phyloP scores from a whole-genome alignment of 2,888 invertebrate species.

The Chalcis sispes region DNA sequence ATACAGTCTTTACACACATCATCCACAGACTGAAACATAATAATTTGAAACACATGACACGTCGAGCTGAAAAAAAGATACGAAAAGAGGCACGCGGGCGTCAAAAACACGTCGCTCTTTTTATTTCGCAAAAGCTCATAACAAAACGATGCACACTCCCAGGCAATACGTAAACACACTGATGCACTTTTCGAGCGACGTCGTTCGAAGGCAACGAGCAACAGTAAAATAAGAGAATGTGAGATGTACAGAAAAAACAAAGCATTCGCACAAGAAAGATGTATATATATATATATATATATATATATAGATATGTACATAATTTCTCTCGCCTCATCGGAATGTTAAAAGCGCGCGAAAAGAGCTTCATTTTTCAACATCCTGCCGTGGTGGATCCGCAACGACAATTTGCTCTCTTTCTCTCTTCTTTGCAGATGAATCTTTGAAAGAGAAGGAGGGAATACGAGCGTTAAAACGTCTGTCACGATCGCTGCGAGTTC shows the following conservation, averaged over 20 bases:
- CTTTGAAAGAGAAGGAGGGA: background rate
- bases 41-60: no score
- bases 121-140: constrained; percentile 2
- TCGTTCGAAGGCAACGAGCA: no score
- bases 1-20: no score
- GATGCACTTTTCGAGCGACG: background rate
- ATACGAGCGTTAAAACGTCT: no score
- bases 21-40: no score
- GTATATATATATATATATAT: no score
- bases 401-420: no score
- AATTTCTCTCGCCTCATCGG: constrained; percentile 19
- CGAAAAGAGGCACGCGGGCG: background rate
- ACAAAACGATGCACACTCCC: background rate
- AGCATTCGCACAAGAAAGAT: background rate
- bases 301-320: no score
- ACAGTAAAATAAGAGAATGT: no score
- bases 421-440: background rate
- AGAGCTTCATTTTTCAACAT: constrained; percentile 42
- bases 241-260: no score
- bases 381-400: background rate
- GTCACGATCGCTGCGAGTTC: no score
- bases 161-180: background rate
- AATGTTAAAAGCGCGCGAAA: constrained; percentile 31
- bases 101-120: background rate
- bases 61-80: background rate